Base-by-base conservation (phyloP, 2,113 vertebrate genomes). In the Megaceryle maxima region DNA sequence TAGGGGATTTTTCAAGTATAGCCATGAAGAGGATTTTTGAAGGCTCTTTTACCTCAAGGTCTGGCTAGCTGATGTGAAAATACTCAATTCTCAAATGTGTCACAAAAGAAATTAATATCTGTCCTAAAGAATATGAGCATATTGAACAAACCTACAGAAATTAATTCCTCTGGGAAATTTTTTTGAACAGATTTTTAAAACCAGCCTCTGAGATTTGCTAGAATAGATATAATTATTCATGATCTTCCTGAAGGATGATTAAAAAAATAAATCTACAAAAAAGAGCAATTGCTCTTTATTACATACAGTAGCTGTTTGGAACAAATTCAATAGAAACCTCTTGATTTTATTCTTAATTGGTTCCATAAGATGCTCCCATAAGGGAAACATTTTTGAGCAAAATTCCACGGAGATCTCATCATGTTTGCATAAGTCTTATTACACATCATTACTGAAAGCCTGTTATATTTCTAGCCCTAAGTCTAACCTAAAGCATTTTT, bases 271-370 rank as follows among this genome's bases (percentile, higher is more conserved):
- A 9, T 24, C 48, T 68, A 73, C n/a, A 60, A 60, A 91, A 91
- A 96, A 75, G 53, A 95, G 75, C 18, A 80, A 80, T 67, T 51
- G 14, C 29, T 90, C 48, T 77, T 90, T 74, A 87, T 80, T 91
- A 55, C 53, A 29, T 22, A 70, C 5, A 72, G 43, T 51, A 83
- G 66, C 51, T 91, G 18, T 77, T 83, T 64, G 67, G 43, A 92
- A 84, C 10, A 67, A 83, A 84, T 76, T 87, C 37, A 81, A 59
- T 28, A 90, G n/a, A 94, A 95, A 35, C 55, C 55, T 92, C 41
- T 73, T 80, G 60, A 28, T 24, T 87, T 94, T 62, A 33, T 63
- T 78, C 66, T 53, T 95, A 90, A 95, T 83, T 89, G 85, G 35
- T 83, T 92, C 72, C 59, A 56, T 16, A 77, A 25, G 53, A 73